Conservation (phyloP, 2,888 invertebrate genomes). For the Leptopilina myrica region DNA sequence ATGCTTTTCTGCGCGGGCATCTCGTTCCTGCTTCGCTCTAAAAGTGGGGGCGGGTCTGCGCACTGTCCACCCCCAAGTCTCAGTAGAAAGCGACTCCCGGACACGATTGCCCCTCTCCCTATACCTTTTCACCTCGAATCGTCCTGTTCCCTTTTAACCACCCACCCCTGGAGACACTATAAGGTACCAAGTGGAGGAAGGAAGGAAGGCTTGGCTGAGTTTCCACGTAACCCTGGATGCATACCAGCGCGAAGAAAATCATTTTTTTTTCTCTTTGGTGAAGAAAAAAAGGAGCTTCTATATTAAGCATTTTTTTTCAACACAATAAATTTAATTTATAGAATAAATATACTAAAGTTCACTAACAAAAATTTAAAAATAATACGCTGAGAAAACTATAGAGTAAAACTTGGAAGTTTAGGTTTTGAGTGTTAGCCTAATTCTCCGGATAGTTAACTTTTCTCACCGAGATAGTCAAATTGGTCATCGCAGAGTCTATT, state of each 20-base stretch:
- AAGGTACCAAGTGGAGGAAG: constrained; percentile 52
- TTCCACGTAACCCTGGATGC: constrained; percentile 60
- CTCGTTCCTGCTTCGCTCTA: constrained; percentile 69
- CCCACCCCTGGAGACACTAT: constrained; percentile 53
- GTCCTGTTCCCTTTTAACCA: constrained; percentile 47
- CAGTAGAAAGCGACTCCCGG: constrained; percentile 53
- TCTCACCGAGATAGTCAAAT: too few species aligned
- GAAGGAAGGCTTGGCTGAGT: constrained; percentile 55
- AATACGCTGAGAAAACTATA: too few species aligned
- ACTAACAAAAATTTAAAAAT: too few species aligned
- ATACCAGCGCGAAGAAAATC: constrained; percentile 52
- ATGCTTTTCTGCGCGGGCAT: constrained; percentile 70
- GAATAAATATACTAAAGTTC: too few species aligned
- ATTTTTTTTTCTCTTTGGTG: constrained; percentile 29
- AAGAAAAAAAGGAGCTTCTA: too few species aligned
- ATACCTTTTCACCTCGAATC: constrained; percentile 43
- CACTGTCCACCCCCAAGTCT: constrained; percentile 74
- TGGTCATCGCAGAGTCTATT: too few species aligned
- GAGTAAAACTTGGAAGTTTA: too few species aligned
- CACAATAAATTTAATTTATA: constrained; percentile 33
- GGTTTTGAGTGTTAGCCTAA: too few species aligned
- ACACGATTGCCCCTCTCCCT: constrained; percentile 53
- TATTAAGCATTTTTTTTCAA: constrained; percentile 39
- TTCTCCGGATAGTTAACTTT: too few species aligned
- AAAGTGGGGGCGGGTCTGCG: constrained; percentile 76